These are phyloP conservation scores for Tridacna gigas DNA, from an alignment of 2,888 invertebrate genomes.

Conservation along the genomic window DNA sequence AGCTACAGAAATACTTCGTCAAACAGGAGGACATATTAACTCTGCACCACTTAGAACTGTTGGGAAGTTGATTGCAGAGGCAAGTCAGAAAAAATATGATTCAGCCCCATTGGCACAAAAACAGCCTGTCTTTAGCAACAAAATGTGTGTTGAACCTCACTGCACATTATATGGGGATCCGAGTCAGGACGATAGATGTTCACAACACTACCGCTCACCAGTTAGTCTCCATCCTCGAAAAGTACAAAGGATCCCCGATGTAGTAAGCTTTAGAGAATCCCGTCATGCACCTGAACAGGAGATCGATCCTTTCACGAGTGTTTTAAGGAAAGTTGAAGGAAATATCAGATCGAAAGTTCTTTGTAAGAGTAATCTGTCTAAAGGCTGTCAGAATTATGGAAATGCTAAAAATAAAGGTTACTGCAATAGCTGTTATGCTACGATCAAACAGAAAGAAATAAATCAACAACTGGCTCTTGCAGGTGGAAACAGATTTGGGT, in stretches of 20 bases:
- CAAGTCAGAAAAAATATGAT: not conserved
- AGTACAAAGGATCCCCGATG: not conserved
- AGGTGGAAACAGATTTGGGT: conserved; percentile 20
- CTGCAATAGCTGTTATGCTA: conserved; percentile 74
- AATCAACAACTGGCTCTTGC: not conserved
- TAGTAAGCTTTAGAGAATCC: not conserved
- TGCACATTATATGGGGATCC: conserved; percentile 70
- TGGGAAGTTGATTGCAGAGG: not conserved
- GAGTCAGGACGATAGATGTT: conserved; percentile 60
- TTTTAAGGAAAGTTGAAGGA: conserved; percentile 58
- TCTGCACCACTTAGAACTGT: not conserved
- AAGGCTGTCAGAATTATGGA: conserved; percentile 71
- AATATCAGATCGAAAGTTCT: conserved; percentile 45
- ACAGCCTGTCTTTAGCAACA: not conserved
- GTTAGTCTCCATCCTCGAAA: conserved; percentile 1
- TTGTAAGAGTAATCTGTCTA: conserved; percentile 57
- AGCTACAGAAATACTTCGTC: not conserved
- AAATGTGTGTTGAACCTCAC: conserved; percentile 54
- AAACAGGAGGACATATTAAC: not conserved
- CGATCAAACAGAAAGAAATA: not conserved
- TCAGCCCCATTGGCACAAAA: conserved; percentile 16
- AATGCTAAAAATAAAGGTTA: conserved; percentile 70
- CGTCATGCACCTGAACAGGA: not conserved
- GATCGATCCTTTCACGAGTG: conserved; percentile 34
- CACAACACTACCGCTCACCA: conserved; percentile 56